Percentiles rank a stretch among this genome's conserved stretches.
These are phyloP conservation scores for Choristoneura rosaceana DNA, from an alignment of 2,888 invertebrate genomes.

Conservation along the genomic window DNA sequence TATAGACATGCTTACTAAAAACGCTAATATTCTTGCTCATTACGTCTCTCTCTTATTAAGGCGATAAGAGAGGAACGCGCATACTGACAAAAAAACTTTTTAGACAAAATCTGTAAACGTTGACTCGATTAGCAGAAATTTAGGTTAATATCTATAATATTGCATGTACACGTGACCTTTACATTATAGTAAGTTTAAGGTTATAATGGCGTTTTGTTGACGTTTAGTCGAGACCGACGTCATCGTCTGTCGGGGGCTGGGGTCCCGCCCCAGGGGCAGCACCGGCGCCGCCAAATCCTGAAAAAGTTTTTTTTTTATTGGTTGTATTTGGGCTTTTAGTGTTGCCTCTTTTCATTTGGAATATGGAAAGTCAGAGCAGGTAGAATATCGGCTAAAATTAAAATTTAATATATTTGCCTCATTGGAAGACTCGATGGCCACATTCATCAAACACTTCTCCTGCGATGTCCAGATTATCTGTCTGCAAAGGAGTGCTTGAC, in stretches of 20 bases:
- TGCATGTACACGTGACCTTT: constrained; percentile 7
- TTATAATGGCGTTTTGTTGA: constrained; percentile 6
- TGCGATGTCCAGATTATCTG: too few species aligned
- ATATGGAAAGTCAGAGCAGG: too few species aligned
- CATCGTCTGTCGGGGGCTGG: constrained; percentile 82
- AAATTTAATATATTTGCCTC: too few species aligned
- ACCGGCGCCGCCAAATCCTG: constrained; percentile 65
- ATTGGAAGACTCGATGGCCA: too few species aligned
- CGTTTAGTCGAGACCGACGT: constrained; percentile 88
- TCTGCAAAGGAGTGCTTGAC: too few species aligned
- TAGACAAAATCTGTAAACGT: background rate
- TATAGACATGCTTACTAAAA: background rate
- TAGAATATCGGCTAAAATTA: too few species aligned
- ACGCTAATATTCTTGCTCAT: background rate
- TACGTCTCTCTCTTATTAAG: background rate
- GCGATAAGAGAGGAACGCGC: background rate
- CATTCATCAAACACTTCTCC: too few species aligned
- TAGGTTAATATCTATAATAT: constrained; percentile 2
- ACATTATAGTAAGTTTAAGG: constrained; percentile 10
- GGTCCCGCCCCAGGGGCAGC: constrained; percentile 57
- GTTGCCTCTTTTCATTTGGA: too few species aligned
- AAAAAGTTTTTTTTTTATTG: constrained; percentile 23
- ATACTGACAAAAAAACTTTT: background rate
- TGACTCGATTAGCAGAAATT: constrained; percentile 18
- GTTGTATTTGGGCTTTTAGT: too few species aligned